Conservation (phyloP, 2,113 vertebrate species). For the Nesoenas mayeri region DNA sequence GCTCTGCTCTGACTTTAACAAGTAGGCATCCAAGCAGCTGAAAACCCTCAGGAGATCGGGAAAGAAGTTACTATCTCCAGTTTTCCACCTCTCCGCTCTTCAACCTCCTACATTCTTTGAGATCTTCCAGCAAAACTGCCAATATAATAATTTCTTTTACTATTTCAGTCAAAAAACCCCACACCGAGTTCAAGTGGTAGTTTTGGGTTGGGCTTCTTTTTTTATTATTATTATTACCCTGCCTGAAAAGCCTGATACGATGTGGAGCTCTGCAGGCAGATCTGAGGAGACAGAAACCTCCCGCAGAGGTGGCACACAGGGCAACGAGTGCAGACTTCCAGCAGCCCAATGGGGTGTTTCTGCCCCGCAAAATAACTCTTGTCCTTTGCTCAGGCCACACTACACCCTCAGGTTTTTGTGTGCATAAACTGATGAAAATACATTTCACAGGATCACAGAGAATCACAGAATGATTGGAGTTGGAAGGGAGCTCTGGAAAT, state of each 20-base stretch:
- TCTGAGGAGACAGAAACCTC: not conserved
- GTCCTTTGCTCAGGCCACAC: not conserved
- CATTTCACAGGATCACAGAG: not conserved
- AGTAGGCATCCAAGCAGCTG: not conserved
- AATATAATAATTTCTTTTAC: not conserved
- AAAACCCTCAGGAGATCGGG: not conserved
- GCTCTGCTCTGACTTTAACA: not conserved
- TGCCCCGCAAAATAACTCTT: not conserved
- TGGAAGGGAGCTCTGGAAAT: no score
- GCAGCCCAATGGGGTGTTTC: not conserved
- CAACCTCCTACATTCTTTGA: not conserved
- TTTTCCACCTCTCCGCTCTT: not conserved
- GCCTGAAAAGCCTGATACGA: not conserved
- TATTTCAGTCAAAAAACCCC: not conserved
- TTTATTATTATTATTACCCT: not conserved
- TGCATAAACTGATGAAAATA: not conserved
- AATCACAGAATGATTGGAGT: no score
- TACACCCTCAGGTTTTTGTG: not conserved
- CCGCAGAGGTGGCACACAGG: not conserved
- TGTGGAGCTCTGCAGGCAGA: not conserved
- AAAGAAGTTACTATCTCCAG: not conserved
- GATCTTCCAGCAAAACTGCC: not conserved
- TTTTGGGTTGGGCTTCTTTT: not conserved
- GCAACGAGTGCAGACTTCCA: accelerated
- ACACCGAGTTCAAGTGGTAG: not conserved